Percentiles rank a stretch among this genome's conserved stretches.
phyloP scores from a whole-genome alignment of 37 sponge, comb jelly and placozoan species.

The Cladorhizidae sp. region DNA sequence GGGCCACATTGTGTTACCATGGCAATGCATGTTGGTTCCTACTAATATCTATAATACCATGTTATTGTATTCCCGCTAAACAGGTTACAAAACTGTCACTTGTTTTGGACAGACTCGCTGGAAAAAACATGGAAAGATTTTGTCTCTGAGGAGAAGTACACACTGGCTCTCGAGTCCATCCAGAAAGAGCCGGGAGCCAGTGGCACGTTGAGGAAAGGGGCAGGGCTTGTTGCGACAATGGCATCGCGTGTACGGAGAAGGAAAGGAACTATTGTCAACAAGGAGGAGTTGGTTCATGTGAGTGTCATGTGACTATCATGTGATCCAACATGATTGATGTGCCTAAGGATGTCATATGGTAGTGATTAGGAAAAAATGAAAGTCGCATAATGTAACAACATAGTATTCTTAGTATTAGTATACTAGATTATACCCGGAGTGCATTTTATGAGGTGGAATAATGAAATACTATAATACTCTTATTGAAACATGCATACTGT shows the following conservation, averaged over 20 bases:
- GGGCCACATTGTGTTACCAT: no score
- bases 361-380: no score
- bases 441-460: no score
- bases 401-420: no score
- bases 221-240: not conserved
- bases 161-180: not conserved
- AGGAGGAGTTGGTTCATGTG: constrained; percentile 14
- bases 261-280: not conserved
- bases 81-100: constrained; percentile 43
- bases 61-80: not conserved
- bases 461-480: no score
- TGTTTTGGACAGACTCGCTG: constrained; percentile 32
- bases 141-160: constrained; percentile 18
- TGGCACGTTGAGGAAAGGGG: not conserved
- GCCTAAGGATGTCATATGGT: not conserved
- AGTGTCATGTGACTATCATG: not conserved
- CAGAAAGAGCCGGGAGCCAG: constrained; percentile 1
- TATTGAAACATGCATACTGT: no score
- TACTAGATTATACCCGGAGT: no score
- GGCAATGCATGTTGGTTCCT: no score
- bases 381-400: no score
- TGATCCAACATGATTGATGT: not conserved
- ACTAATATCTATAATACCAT: no score
- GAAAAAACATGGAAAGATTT: constrained; percentile 39
- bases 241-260: not conserved